phyloP scores from a whole-genome alignment of 2,113 vertebrate species.

The Platycercus adscitus region DNA sequence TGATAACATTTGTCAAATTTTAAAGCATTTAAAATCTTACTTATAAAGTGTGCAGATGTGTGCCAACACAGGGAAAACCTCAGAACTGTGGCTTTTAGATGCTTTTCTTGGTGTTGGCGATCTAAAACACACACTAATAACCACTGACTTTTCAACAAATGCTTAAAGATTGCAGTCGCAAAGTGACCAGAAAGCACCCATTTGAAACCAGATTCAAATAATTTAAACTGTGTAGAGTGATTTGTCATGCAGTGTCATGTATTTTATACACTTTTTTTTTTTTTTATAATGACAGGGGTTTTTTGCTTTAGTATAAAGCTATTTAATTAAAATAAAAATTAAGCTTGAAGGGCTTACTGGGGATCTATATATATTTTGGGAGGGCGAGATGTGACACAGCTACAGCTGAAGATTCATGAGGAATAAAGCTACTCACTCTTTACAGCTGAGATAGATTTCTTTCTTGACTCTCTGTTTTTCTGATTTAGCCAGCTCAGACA shows the following conservation, averaged over 20 bases:
- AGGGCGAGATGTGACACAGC: not conserved
- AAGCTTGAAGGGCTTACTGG: not conserved
- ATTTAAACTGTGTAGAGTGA: not conserved
- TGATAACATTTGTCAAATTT: not conserved
- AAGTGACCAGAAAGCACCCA: not conserved
- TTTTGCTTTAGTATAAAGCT: not conserved
- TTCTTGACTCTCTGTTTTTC: conserved; percentile 29
- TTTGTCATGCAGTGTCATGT: not conserved
- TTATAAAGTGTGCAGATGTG: not conserved
- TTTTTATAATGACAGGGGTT: not conserved
- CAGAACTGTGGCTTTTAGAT: not conserved
- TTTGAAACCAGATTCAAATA: not conserved
- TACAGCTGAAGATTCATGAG: not conserved
- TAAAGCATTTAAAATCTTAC: not conserved
- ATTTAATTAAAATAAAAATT: not conserved
- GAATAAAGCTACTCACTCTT: not conserved
- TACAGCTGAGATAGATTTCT: conserved; percentile 19
- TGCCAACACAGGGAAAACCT: not conserved
- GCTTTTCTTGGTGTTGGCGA: not conserved
- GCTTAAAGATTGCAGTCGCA: not conserved
- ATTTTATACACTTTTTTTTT: not conserved
- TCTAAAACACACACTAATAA: not conserved
- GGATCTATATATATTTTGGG: not conserved
- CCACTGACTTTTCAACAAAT: not conserved
- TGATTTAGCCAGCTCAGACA: conserved; percentile 16